Evolutionary conservation across 1,140 invertebrate species (phyloP).

Genomic region (Orius insidiosus): DNA sequence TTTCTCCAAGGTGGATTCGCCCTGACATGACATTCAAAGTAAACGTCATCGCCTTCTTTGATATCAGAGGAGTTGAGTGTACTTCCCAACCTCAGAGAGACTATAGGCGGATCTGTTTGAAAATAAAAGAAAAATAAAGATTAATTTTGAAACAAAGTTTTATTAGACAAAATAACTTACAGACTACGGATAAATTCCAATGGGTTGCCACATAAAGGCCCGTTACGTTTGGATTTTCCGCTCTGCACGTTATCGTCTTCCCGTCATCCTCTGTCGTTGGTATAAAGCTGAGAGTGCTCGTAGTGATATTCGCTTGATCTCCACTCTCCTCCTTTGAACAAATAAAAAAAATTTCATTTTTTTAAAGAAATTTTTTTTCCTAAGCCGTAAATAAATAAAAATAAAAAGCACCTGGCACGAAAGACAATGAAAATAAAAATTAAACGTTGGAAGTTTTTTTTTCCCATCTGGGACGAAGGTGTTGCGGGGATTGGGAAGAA

Average conservation of each 20-base stretch:
- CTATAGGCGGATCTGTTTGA: conserved; percentile 67
- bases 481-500: too few species aligned
- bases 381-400: too few species aligned
- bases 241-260: conserved; percentile 62
- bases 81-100: conserved; percentile 61
- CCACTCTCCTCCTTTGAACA: conserved; percentile 51
- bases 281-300: conserved; percentile 61
- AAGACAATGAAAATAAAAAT: too few species aligned
- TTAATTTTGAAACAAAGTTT: not conserved
- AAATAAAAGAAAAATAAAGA: not conserved
- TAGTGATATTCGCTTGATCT: conserved; percentile 64
- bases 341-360: not conserved
- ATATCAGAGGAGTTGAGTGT: conserved; percentile 73
- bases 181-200: conserved; percentile 72
- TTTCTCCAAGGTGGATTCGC: conserved; percentile 71
- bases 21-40: conserved; percentile 80
- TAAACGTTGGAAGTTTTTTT: too few species aligned
- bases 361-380: too few species aligned
- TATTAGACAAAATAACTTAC: conserved; percentile 37
- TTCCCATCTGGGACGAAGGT: too few species aligned
- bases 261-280: conserved; percentile 61
- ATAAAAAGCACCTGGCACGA: too few species aligned
- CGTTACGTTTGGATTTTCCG: conserved; percentile 75
- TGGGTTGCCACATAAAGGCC: conserved; percentile 61
- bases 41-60: conserved; percentile 82